Evolutionary conservation across 1,140 invertebrate species (phyloP), one percentile per base, ranked within the genome.

Genomic region (Laupala kohalensis): DNA sequence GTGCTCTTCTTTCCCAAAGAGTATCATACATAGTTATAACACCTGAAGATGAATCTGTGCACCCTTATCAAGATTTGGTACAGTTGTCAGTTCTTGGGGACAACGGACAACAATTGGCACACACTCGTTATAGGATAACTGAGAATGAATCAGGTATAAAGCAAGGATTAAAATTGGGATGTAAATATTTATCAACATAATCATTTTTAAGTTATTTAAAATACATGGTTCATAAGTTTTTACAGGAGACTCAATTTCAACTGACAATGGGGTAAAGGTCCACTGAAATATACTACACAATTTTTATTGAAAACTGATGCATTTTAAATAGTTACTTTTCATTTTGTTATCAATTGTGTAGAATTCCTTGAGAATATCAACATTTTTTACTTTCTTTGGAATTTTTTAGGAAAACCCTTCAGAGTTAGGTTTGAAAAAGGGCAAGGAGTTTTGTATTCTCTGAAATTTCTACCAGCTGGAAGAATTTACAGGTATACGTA

Each of bases 381-480:
- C 6, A 19, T 27, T 6, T 67, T 28, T 13, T 6, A 63, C 53
- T 3, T 53, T 53, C 25, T 28, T 13, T 26, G 13, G 30, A 30
- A 29, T 30, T 29, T 67, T 67, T n/a, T 62, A 72, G 71, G 71
- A 37, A 72, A 72, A 72, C 71, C 71, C 13, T 72, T 72, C 65
- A 29, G 71, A 15, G 71, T 72, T 6, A 64, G 71, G 28, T 62
- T 72, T 62, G 71, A 72, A 25, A 72, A 72, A 53, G 71, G 71
- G 3, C 71, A 72, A 53, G 71, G 71, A 13, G 25, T 72, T n/a
- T 66, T 72, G 13, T 72, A 72, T n/a, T 67, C 71, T 4, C 23
- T 68, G 30, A 67, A 68, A 26, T 69, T 25, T 26, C 29, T 72
- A 23, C 29, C 28, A 63, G 24, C 65, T 6, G 67, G 66, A n/a